Conservation (phyloP, 2,113 vertebrate genomes). For the Mustela nigripes region DNA sequence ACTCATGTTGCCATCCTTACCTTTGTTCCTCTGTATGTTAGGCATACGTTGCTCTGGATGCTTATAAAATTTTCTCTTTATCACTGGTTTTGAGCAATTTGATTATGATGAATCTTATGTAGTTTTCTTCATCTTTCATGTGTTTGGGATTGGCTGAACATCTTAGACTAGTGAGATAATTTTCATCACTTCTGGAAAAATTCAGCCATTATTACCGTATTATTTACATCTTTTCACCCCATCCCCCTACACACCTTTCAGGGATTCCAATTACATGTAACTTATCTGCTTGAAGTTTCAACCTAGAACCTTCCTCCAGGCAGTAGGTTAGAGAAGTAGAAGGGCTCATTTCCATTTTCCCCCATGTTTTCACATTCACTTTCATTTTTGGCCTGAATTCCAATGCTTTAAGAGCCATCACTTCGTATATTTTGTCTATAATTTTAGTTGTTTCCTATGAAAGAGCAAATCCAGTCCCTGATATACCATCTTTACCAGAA, state of each 20-base stretch:
- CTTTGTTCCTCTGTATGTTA: neutral
- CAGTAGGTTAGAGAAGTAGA: neutral
- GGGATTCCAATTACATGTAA: neutral
- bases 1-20: neutral
- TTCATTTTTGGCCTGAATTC: neutral
- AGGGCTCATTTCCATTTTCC: neutral
- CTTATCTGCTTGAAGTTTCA: conserved; percentile 18
- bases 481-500: neutral
- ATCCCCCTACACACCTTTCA: neutral
- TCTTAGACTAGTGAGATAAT: neutral
- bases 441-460: neutral
- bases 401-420: neutral
- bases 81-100: neutral
- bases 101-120: neutral
- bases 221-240: neutral
- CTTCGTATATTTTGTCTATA: neutral
- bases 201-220: neutral
- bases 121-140: neutral
- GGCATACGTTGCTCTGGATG: neutral
- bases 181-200: neutral
- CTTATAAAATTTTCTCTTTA: neutral
- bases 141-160: neutral
- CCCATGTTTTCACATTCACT: neutral
- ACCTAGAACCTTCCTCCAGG: neutral
- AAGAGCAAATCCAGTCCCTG: neutral